phyloP scores from a whole-genome alignment of 1,140 invertebrate genomes.

The Scaptomyza hsui region DNA sequence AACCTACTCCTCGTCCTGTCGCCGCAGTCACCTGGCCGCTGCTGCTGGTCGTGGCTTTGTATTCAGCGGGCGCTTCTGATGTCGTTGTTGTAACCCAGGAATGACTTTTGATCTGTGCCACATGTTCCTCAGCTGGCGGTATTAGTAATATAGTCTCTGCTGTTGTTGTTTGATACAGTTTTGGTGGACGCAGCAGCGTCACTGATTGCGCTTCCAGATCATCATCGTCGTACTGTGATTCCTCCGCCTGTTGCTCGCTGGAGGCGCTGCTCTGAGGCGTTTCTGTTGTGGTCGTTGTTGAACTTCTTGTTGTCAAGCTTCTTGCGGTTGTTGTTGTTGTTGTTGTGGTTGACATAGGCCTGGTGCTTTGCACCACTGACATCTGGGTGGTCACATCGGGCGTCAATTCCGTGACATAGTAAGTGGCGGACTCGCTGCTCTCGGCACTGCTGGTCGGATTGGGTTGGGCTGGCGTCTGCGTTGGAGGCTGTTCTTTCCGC shows the following conservation, averaged over 20 bases:
- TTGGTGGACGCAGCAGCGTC: slow-evolving; percentile 66
- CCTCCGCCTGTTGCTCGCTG: slow-evolving; percentile 25
- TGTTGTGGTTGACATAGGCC: slow-evolving; percentile 27
- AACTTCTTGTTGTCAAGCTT: slow-evolving; percentile 25
- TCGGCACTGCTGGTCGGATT: slow-evolving; percentile 53
- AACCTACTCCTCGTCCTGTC: slow-evolving; percentile 11
- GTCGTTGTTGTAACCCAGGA: slow-evolving; percentile 68
- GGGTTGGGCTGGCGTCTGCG: slow-evolving; percentile 1
- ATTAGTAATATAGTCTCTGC: slow-evolving; percentile 79
- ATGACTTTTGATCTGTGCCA: slow-evolving; percentile 72
- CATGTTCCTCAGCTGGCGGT: slow-evolving; percentile 79
- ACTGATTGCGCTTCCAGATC: slow-evolving; percentile 77
- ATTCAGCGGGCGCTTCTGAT: slow-evolving; percentile 29
- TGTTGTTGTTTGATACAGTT: slow-evolving; percentile 69
- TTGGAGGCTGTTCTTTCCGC: slow-evolving; percentile 13
- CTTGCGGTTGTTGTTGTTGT: slow-evolving; percentile 17
- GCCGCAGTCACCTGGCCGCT: slow-evolving; percentile 2
- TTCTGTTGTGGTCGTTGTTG: slow-evolving; percentile 26
- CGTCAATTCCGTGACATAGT: slow-evolving; percentile 69
- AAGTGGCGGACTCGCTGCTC: slow-evolving; percentile 59
- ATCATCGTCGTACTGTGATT: slow-evolving; percentile 66
- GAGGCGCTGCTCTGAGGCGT: slow-evolving; percentile 16
- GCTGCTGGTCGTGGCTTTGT: slow-evolving; percentile 28
- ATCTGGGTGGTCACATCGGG: slow-evolving; percentile 47
- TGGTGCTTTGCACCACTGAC: slow-evolving; percentile 42